Evolutionary conservation across 1,140 invertebrate species (phyloP).

Genomic region (Meloidogyne hapla): DNA sequence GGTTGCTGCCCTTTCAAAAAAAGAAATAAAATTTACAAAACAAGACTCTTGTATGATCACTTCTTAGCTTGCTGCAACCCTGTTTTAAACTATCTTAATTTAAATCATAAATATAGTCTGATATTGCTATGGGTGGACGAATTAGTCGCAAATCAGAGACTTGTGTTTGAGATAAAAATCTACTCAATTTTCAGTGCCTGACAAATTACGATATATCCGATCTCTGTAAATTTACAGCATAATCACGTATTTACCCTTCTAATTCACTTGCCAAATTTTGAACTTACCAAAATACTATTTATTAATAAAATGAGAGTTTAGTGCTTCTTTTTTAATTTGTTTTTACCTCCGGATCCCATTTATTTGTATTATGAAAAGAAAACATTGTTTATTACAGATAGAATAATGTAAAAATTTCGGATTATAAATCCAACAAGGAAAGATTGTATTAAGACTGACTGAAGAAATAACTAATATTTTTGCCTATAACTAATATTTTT

Average conservation of each 20-base stretch:
- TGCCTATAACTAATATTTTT: too few relatives aligned
- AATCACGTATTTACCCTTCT: not conserved
- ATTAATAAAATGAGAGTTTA: not conserved
- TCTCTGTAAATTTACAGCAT: not conserved
- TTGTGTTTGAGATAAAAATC: conserved; percentile 30
- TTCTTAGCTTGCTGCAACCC: too few relatives aligned
- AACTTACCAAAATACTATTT: not conserved
- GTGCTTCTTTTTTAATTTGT: not conserved
- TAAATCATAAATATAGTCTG: conserved; percentile 29
- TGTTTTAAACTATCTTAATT: not conserved
- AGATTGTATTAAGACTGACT: not conserved
- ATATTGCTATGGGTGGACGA: conserved; percentile 26
- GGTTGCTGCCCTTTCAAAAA: too few relatives aligned
- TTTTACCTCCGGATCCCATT: not conserved
- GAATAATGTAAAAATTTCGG: not conserved
- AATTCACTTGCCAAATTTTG: not conserved
- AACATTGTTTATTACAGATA: not conserved
- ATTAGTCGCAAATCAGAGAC: conserved; percentile 53
- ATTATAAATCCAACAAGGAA: not conserved
- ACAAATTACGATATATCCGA: not conserved
- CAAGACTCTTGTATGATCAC: too few relatives aligned
- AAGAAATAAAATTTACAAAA: too few relatives aligned
- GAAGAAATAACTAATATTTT: too few relatives aligned
- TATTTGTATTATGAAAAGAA: not conserved
- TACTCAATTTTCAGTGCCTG: not conserved